Base-by-base conservation (phyloP, 2,888 invertebrate species). In the Polymixis lichenea region DNA sequence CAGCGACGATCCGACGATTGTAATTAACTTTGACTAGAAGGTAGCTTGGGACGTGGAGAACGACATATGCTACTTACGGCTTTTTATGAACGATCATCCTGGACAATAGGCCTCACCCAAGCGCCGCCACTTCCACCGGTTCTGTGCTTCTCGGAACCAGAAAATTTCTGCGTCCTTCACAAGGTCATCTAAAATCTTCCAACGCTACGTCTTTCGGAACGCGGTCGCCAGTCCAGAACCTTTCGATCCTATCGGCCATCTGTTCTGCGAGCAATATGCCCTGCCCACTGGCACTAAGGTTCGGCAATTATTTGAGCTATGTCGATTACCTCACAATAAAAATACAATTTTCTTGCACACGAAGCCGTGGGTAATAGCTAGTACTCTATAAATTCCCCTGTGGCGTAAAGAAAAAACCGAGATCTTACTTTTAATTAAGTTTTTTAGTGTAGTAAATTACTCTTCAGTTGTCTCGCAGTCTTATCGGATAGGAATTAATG, bases 341-440 rank as follows among this genome's bases (percentile, higher is more conserved):
- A 46, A 64, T 64, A 65, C 19, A 19, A 46, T 19, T 15, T 8
- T 28, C 4, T 28, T 8, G 19, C 28, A 51, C 17, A 9, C 17
- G 22, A 51, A 22, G 1, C n/a, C 22, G 9, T 22, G 9, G 5
- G 0, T 22, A 49, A 28, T 15, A 49, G 15, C 19, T 8, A 15
- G 15, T 66, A 65, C 82, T 78, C 72, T 68, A 78, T 78, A 66
- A 86, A 86, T 77, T 78, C 60, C 65, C 60, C 65, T 73, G 72
- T 74, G 81, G 78, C 61, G 64, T 32, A 38, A 25, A 66, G 19
- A 55, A 72, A 78, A 75, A 85, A 72, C 58, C 75, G 75, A 79
- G 72, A 76, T 76, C 75, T 74, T 53, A 71, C 78, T 82, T 88
- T 87, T 87, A 86, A 88, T 87, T 86, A 82, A 78, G 79, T 85